Base-by-base conservation (phyloP, 1,140 invertebrate species). In the Drosophila setifemur region DNA sequence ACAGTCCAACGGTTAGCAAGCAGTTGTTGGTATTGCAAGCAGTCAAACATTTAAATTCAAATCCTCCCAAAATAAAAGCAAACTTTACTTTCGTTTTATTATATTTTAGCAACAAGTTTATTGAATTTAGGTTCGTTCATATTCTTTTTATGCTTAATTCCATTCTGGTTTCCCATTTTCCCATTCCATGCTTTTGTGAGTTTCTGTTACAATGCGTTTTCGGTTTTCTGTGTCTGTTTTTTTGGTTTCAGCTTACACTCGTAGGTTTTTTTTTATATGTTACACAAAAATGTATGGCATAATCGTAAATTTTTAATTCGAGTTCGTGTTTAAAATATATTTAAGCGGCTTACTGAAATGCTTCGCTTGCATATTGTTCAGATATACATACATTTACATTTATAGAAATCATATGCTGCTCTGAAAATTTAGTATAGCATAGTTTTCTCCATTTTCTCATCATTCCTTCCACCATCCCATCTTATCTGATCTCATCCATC, bases 51-150 rank as follows among this genome's bases (percentile, higher is more conserved):
- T 37, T 18, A 2, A 37, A 14, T 7, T 14, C 14, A 23, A 23
- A 12, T 2, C 2, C 39, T 14, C 19, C 35, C 29, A 4, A 35
- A 33, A 11, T 39, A 11, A 9, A 60, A 53, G 49, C 31, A 8
- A 26, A 16, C 5, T 29, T 5, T 8, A 9, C 29, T 54, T 40
- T 37, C 48, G 50, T 63, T 68, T 61, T 85, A 73, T 79, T 79
- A 64, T 85, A 85, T 85, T 73, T 85, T 86, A 81, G 81, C 81
- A 86, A 86, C 81, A 86, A 86, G 81, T 86, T 86, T 86, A 86
- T 86, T 86, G 81, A 86, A 86, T 86, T 86, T 76, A 73, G 79
- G 57, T 81, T 67, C 63, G 68, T 86, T 86, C 81, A 68, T 75
- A 79, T 81, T 64, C 81, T 73, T 86, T 72, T 75, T 49, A 81